A percentile compares a stretch with the other conserved stretches of the same genome.
These are phyloP conservation scores for Lagenorhynchus albirostris DNA, from an alignment of 2,113 vertebrate species.

Conservation along the genomic window DNA sequence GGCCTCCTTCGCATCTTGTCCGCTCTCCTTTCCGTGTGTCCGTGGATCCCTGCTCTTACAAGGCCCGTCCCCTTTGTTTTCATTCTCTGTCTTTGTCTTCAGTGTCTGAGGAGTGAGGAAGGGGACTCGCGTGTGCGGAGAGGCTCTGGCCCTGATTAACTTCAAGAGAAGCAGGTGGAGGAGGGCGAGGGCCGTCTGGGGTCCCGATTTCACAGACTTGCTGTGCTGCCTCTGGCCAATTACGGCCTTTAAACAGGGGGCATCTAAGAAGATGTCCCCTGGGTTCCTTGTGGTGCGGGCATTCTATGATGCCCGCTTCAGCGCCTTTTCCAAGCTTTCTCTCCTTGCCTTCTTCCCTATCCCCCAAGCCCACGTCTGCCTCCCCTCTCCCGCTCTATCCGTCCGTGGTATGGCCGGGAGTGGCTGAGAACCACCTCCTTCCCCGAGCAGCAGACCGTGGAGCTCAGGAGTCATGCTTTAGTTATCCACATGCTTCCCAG, in stretches of 20 bases:
- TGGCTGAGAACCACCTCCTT: background rate
- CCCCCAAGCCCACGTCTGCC: background rate
- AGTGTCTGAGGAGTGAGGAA: background rate
- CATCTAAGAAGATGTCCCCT: background rate
- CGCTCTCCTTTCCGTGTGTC: background rate
- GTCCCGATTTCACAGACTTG: background rate
- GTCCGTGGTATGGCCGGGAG: fast-evolving
- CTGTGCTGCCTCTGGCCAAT: background rate
- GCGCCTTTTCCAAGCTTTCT: background rate
- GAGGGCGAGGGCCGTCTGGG: fast-evolving
- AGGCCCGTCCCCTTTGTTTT: background rate
- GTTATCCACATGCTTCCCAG: background rate
- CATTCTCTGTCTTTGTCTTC: background rate
- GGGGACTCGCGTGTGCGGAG: fast-evolving
- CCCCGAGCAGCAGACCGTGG: background rate
- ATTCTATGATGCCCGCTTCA: background rate
- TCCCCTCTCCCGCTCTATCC: background rate
- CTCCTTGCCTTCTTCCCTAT: background rate
- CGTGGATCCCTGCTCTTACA: background rate
- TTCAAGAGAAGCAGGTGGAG: background rate
- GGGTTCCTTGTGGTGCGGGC: background rate
- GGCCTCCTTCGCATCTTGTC: background rate
- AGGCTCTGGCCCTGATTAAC: background rate
- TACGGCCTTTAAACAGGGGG: background rate
- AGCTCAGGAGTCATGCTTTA: background rate